phyloP scores from a whole-genome alignment of 2,888 invertebrate genomes.

The Plebejus anna region DNA sequence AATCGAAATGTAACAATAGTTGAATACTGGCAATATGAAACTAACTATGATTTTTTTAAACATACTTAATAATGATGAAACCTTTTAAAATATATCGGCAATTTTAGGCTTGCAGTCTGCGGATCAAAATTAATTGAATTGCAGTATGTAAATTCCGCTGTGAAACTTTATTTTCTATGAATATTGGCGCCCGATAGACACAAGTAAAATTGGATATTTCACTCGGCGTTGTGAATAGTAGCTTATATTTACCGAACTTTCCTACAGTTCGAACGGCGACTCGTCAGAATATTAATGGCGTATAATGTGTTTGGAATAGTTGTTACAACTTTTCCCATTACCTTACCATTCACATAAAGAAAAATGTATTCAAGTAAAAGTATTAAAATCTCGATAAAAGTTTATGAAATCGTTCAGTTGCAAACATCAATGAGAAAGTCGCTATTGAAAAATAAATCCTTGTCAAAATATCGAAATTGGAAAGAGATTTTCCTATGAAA shows the following conservation, averaged over 20 bases:
- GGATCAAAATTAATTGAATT: neutral
- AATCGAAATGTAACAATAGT: no score
- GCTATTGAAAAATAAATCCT: neutral
- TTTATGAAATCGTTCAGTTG: conserved; percentile 40
- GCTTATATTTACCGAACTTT: conserved; percentile 30
- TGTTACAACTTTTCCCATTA: conserved; percentile 79
- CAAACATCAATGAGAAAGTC: neutral
- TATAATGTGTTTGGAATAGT: conserved; percentile 75
- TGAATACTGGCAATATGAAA: no score
- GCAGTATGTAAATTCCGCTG: neutral
- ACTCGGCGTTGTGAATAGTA: conserved; percentile 11
- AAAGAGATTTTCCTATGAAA: neutral
- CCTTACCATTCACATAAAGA: conserved; percentile 65
- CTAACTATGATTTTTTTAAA: neutral
- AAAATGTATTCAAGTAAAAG: conserved; percentile 61
- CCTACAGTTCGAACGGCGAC: conserved; percentile 46
- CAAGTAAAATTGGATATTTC: conserved; percentile 7
- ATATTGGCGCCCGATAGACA: neutral
- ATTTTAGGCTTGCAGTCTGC: neutral
- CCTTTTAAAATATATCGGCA: neutral
- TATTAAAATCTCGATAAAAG: conserved; percentile 55
- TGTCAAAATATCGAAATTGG: neutral
- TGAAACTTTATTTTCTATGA: conserved; percentile 5
- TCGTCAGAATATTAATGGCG: conserved; percentile 75
- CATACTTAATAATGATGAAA: neutral